Conservation (phyloP, 2,113 vertebrate species). For the Tor tambroides region DNA sequence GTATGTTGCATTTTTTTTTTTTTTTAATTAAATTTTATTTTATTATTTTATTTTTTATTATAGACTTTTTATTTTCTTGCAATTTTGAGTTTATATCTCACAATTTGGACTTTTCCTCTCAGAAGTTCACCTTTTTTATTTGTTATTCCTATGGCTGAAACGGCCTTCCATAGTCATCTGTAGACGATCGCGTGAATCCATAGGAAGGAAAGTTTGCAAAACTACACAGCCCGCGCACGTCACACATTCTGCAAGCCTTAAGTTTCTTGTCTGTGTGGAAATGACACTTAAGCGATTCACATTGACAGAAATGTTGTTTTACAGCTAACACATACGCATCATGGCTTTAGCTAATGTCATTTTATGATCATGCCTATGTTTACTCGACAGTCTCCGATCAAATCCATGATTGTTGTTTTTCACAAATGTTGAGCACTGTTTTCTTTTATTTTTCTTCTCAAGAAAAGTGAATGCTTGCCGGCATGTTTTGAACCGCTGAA, state of each 20-base stretch:
- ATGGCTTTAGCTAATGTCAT: conserved; percentile 27
- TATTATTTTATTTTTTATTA: no score
- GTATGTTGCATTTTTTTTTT: no score
- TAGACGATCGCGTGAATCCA: background rate
- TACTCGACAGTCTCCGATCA: conserved; percentile 39
- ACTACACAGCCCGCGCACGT: conserved; percentile 41
- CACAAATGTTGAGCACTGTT: conserved; percentile 45
- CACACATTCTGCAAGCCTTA: conserved; percentile 54
- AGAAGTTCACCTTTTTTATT: background rate
- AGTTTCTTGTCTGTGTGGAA: conserved; percentile 37
- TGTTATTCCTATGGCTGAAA: background rate
- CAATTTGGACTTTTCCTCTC: background rate
- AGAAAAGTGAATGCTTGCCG: conserved; percentile 57
- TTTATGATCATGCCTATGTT: conserved; percentile 25
- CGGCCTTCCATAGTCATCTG: background rate
- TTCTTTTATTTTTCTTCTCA: conserved; percentile 45
- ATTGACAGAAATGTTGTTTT: conserved; percentile 45
- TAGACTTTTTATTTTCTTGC: no score
- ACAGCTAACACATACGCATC: background rate
- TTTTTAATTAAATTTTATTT: no score
- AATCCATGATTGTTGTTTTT: conserved; percentile 51
- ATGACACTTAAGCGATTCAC: conserved; percentile 40
- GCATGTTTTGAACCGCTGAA: conserved; percentile 66
- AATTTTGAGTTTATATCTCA: background rate
- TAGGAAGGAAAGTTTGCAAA: background rate